Conservation (phyloP, 1,140 invertebrate genomes). For the Palaemon carinicauda region DNA sequence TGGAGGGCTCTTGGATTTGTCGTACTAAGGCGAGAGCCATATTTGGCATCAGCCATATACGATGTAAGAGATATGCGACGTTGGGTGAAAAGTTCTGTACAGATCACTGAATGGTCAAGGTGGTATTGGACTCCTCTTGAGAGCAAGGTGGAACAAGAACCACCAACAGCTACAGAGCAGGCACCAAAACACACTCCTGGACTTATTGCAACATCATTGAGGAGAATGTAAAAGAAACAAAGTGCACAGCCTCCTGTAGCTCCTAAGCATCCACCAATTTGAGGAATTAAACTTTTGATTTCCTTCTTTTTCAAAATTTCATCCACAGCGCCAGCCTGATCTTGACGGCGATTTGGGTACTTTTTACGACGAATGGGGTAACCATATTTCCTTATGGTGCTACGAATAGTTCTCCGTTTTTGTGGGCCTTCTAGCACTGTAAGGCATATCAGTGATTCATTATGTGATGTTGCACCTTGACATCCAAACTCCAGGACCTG, state of each 20-base stretch:
- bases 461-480: constrained; percentile 2
- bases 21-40: constrained; percentile 4
- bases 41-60: constrained; percentile 49
- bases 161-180: constrained; percentile 49
- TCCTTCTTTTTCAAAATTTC: constrained; percentile 5
- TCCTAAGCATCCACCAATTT: constrained; percentile 44
- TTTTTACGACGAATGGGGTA: not conserved
- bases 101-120: constrained; percentile 46
- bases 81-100: constrained; percentile 51
- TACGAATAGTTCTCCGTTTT: not conserved
- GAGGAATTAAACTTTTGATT: constrained; percentile 43
- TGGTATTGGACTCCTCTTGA: constrained; percentile 40
- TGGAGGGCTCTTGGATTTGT: constrained; percentile 29
- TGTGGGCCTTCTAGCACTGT: not conserved
- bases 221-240: constrained; percentile 43
- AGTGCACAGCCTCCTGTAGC: constrained; percentile 41
- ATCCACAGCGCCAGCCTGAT: not conserved
- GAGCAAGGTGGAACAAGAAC: constrained; percentile 27
- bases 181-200: constrained; percentile 56
- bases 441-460: not conserved
- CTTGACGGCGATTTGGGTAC: no score
- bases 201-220: constrained; percentile 21
- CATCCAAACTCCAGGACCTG: constrained; percentile 17
- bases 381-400: not conserved
- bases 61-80: constrained; percentile 19